phyloP scores from a whole-genome alignment of 2,113 vertebrate genomes.

The Bubo blakistoni region DNA sequence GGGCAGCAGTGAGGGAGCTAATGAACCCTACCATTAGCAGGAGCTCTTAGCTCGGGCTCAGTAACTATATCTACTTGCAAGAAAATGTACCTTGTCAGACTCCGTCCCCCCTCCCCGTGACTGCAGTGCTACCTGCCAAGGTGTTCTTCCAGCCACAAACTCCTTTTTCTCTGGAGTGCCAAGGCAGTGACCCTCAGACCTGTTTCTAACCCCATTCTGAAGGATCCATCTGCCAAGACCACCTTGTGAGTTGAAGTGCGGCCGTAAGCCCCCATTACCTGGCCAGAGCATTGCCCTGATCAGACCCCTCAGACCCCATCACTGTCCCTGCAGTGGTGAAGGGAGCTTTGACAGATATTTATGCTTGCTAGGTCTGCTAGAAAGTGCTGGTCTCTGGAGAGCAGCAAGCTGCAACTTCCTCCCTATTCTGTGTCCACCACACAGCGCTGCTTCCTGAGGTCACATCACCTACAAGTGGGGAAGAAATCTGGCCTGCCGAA shows the following conservation, averaged over 20 bases:
- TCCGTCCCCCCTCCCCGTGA: rapidly evolving
- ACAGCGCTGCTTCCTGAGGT: background rate
- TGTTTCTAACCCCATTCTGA: background rate
- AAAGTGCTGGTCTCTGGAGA: background rate
- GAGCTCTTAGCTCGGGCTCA: background rate
- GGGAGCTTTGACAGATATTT: background rate
- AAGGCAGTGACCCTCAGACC: background rate
- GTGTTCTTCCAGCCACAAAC: background rate
- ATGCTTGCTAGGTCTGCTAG: background rate
- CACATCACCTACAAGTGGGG: background rate
- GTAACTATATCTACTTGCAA: background rate
- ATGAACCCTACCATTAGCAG: background rate
- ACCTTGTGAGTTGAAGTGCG: background rate
- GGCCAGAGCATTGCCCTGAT: background rate
- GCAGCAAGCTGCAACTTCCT: background rate
- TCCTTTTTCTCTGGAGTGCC: background rate
- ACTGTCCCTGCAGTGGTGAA: background rate
- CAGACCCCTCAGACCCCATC: background rate
- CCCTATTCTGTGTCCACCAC: background rate
- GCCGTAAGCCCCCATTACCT: background rate
- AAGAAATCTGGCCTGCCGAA: background rate
- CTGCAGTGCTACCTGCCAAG: background rate
- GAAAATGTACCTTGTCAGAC: background rate
- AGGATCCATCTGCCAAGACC: background rate
- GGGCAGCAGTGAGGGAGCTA: background rate